These are phyloP conservation scores for Diplodus puntazzo DNA, from an alignment of 2,797 vertebrate genomes.

Conservation along the genomic window DNA sequence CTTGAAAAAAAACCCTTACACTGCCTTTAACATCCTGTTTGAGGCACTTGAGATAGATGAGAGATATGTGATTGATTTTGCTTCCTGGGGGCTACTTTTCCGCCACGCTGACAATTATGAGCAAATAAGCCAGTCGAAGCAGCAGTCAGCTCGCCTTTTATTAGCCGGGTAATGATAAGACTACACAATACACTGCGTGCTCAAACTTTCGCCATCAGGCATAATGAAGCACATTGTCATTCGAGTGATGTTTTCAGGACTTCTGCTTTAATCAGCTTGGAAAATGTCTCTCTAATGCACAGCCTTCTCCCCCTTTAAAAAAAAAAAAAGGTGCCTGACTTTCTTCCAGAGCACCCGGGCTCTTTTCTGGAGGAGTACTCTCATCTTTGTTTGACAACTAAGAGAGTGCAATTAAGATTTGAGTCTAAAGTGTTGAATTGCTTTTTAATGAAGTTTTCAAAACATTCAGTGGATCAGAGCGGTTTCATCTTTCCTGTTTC, in stretches of 20 bases:
- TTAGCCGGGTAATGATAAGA: slow-evolving; percentile 62
- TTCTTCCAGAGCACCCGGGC: neutral
- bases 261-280: slow-evolving; percentile 51
- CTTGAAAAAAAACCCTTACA: slow-evolving; percentile 14
- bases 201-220: slow-evolving; percentile 61
- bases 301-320: neutral
- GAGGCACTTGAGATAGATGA: slow-evolving; percentile 64
- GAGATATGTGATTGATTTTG: slow-evolving; percentile 72
- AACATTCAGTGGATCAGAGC: slow-evolving; percentile 28
- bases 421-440: slow-evolving; percentile 28
- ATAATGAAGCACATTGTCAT: slow-evolving; percentile 58
- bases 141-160: slow-evolving; percentile 60
- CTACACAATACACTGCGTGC: slow-evolving; percentile 46
- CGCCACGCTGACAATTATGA: slow-evolving; percentile 67
- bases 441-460: slow-evolving; percentile 51
- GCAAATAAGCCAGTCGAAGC: slow-evolving; percentile 49
- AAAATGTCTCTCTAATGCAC: slow-evolving; percentile 33
- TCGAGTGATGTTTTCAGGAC: slow-evolving; percentile 37
- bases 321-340: neutral
- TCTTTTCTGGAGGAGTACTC: slow-evolving; percentile 13
- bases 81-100: slow-evolving; percentile 59
- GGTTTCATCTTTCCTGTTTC: slow-evolving; percentile 18
- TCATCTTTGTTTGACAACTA: slow-evolving; percentile 29
- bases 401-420: slow-evolving; percentile 42
- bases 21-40: slow-evolving; percentile 59